phyloP scores from a whole-genome alignment of 2,797 vertebrate species.

The Botia kubotai region DNA sequence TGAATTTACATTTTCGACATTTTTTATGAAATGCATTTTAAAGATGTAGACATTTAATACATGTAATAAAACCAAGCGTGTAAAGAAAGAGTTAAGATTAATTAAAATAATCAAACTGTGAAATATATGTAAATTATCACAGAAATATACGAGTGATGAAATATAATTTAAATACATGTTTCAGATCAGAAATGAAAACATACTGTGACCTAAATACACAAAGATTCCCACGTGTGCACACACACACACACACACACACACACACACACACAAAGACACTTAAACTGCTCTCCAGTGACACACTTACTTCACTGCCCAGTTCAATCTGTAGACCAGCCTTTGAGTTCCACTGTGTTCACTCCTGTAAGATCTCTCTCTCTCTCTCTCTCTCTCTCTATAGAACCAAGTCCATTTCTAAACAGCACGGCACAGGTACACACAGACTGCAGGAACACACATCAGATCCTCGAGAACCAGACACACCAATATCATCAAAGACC shows the following conservation, averaged over 20 bases:
- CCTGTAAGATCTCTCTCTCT: not conserved
- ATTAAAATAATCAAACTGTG: not conserved
- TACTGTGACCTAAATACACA: no score
- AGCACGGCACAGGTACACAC: slow-evolving; percentile 1
- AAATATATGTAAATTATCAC: not conserved
- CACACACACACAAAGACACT: slow-evolving; percentile 3
- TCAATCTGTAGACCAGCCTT: not conserved
- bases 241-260: slow-evolving; percentile 14
- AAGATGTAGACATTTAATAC: no score
- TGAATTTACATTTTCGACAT: no score
- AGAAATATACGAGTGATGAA: no score
- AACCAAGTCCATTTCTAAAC: slow-evolving; percentile 7
- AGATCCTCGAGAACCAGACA: slow-evolving; percentile 8
- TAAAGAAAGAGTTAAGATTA: not conserved
- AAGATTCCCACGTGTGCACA: not conserved
- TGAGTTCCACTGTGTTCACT: not conserved
- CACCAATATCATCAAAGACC: not conserved
- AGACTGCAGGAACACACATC: slow-evolving; percentile 2
- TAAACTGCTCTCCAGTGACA: not conserved
- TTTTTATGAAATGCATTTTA: no score
- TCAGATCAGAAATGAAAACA: no score
- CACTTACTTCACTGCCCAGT: not conserved
- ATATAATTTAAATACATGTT: no score
- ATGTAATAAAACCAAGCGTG: no score
- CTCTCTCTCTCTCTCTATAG: not conserved